Evolutionary conservation across 2,888 invertebrate species (phyloP).

Genomic region (Ischnus inquisitorius): DNA sequence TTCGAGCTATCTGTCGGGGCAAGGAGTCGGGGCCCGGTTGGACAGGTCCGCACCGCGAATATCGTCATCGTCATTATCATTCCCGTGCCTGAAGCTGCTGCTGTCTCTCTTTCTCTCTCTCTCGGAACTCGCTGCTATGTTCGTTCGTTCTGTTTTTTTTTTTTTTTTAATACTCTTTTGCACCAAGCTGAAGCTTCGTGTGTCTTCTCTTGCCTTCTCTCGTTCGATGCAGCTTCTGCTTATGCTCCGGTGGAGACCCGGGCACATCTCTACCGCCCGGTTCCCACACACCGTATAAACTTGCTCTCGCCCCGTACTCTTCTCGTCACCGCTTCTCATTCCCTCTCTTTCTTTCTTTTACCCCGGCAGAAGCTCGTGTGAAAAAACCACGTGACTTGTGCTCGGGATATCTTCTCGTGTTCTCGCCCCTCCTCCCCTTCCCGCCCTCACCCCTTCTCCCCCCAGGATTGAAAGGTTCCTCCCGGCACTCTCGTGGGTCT

Average conservation of each 20-base stretch:
- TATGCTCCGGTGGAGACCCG: slow-evolving; percentile 47
- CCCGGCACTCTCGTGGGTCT: slow-evolving; percentile 50
- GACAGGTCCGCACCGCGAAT: slow-evolving; percentile 70
- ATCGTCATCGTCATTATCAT: slow-evolving; percentile 73
- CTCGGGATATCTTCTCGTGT: slow-evolving; percentile 63
- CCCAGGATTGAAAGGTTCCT: slow-evolving; percentile 53
- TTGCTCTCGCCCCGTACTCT: slow-evolving; percentile 53
- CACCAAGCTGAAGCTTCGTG: slow-evolving; percentile 40
- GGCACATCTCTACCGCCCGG: slow-evolving; percentile 54
- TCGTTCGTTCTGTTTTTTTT: slow-evolving; percentile 27
- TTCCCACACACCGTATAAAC: slow-evolving; percentile 64
- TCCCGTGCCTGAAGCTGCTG: slow-evolving; percentile 66
- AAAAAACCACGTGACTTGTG: slow-evolving; percentile 68
- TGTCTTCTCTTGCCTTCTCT: slow-evolving; percentile 57
- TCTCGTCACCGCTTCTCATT: slow-evolving; percentile 34
- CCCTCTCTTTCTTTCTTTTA: slow-evolving; percentile 42
- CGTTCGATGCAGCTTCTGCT: slow-evolving; percentile 59
- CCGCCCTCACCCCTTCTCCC: neutral
- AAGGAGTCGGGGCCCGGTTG: slow-evolving; percentile 46
- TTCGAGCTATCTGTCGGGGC: slow-evolving; percentile 35
- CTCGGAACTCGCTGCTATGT: slow-evolving; percentile 37
- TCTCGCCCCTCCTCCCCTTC: neutral
- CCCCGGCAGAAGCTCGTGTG: slow-evolving; percentile 60
- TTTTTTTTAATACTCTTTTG: slow-evolving; percentile 35
- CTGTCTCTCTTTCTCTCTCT: slow-evolving; percentile 63